Evolutionary conservation across 2,797 vertebrate genomes (phyloP), one percentile per base, ranked within the genome.

Genomic region (Macrochelys suwanniensis): DNA sequence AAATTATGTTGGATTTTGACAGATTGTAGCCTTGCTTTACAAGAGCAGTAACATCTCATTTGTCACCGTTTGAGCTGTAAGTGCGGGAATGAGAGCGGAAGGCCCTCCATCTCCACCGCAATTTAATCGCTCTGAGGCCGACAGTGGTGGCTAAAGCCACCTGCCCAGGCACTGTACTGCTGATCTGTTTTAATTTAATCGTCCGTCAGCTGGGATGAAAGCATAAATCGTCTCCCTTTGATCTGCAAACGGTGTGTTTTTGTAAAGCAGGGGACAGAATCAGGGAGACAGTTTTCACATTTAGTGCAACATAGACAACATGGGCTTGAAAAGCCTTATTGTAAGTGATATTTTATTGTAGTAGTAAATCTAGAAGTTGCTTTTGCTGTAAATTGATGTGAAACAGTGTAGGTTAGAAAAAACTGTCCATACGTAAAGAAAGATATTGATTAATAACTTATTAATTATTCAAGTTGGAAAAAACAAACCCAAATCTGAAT

Each of bases 101-200:
- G 98, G 98, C 98, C 98, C 98, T 99, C 98, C 98, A 98, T 99
- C 98, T 99, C 98, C 92, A 97, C 98, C 97, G 97, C 98, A 97
- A 98, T 99, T 98, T 99, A 99, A 99, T 99, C 98, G 98, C 98
- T 98, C 97, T 92, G 97, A 98, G 98, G 98, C 96, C 94, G 94
- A 91, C 97, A 90, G 93, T 96, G 98, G 97, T 98, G 97, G 97
- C 97, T 98, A 98, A 98, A 98, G 98, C 99, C 99, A 99, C 99
- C 99, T 99, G 98, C 98, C 98, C 98, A 96, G 97, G 98, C 98
- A 98, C 98, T 95, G 94, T 98, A 98, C 98, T 97, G 98, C 98
- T 98, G 98, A 98, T 98, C 98, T 98, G 98, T 98, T 99, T 99
- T 99, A 99, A 99, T 99, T 99, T 98, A 98, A 99, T 98, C 98